Evolutionary conservation across 2,888 invertebrate species (phyloP).

Genomic region (Caenorhabditis macrosperma): DNA sequence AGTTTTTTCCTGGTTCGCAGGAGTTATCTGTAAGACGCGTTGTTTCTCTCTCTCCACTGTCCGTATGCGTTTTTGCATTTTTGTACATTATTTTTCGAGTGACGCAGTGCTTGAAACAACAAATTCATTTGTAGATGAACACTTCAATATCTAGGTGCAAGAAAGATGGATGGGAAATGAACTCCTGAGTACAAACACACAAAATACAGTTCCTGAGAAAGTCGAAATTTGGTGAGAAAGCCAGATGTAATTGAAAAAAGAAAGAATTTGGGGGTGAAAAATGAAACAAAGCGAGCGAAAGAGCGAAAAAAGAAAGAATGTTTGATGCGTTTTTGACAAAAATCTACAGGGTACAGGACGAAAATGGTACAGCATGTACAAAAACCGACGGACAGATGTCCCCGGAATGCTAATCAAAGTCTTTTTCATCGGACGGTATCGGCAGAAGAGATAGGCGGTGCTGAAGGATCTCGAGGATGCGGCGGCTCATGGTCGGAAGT

Average conservation of each 20-base stretch:
- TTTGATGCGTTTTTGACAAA: neutral
- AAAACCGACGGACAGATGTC: neutral
- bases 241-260: conserved; percentile 1
- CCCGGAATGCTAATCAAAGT: conserved; percentile 13
- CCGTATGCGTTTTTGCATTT: too few species aligned
- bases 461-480: conserved; percentile 27
- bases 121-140: too few species aligned
- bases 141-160: neutral
- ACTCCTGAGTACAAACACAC: neutral
- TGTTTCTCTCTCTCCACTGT: too few species aligned
- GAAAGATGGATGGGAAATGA: neutral
- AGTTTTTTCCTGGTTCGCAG: too few species aligned
- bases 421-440: conserved; percentile 17
- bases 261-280: conserved; percentile 1
- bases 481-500: conserved; percentile 1
- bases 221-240: neutral
- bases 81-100: too few species aligned
- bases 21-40: too few species aligned
- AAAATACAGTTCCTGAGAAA: conserved; percentile 4
- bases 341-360: neutral
- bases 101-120: too few species aligned
- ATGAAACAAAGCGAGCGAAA: too few species aligned
- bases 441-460: conserved; percentile 18
- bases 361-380: conserved; percentile 31
- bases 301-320: neutral